Base-by-base conservation (phyloP, 2,888 invertebrate species). In the Plebejus melissa region DNA sequence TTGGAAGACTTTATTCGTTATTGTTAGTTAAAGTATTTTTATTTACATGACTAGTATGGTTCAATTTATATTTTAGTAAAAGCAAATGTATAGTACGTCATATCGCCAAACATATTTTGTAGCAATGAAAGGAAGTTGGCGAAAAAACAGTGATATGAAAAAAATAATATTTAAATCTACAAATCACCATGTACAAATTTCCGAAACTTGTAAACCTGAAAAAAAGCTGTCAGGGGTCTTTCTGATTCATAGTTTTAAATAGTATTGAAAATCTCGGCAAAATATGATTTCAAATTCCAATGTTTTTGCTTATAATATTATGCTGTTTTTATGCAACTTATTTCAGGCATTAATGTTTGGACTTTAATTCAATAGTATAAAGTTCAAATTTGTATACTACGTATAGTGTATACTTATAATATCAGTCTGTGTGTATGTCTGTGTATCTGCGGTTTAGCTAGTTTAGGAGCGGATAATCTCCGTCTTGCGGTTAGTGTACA, bases 401-500 rank as follows among this genome's bases (percentile, higher is more conserved):
- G 4, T 16, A 54, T 9, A 50, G 1, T 4, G 4, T 16, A 54
- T 9, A 50, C 9, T 4, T 54, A 46, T 28, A 36, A 50, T 54
- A 32, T 16, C 46, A 28, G 36, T 28, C 5, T 54, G 54, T 54
- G 54, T 54, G 36, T 65, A 74, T 71, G 22, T 50, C 50, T 60
- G 60, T 32, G 65, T 65, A 74, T 77, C 78, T 81, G 82, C 79
- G 82, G 83, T 81, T 79, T 81, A 81, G 77, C 87, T 87, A 81
- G 87, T 88, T 88, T 83, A 82, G 81, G 78, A 80, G 80, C 75
- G 75, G 76, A 76, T 80, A 78, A 81, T 86, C 83, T 84, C 85
- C 87, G 83, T 87, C 82, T 88, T 87, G 87, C 82, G 90, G 90
- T 90, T 82, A 79, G 80, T 81, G 54, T 81, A 81, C 82, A 87